Base-by-base conservation (phyloP, 2,888 invertebrate species). In the Linnaemya vulpina region DNA sequence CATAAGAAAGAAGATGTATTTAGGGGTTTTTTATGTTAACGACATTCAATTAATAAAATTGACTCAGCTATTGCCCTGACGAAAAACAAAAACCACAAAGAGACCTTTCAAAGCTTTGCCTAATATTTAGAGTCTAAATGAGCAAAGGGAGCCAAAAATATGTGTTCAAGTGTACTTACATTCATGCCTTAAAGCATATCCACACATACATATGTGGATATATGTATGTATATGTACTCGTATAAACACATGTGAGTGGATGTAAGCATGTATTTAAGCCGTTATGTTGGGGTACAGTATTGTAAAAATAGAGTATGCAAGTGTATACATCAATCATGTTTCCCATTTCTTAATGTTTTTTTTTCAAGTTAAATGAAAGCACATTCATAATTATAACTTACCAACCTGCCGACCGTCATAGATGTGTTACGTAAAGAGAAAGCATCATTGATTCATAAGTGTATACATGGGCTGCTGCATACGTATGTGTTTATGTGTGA, bases 401-500 rank as follows among this genome's bases (percentile, higher is more conserved):
- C 38, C 38, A 51, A 22, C 17, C 38, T 15, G 17, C 51, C 35
- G 40, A 38, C 40, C 40, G 13, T 9, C 38, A 49, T n/a, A 17
- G 70, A 20, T 22, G 53, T 35, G 53, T 84, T 81, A 84, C 73
- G 73, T 84, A 81, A 84, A 81, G 84, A 68, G 84, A 84, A 84
- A 84, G 80, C 80, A 84, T 77, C 67, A 77, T 63, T 83, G 63
- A 83, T n/a, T n/a, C n/a, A n/a, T n/a, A n/a, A n/a, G n/a, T n/a
- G n/a, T n/a, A n/a, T n/a, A n/a, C n/a, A n/a, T n/a, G n/a, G n/a
- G n/a, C n/a, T n/a, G n/a, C n/a, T n/a, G n/a, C n/a, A n/a, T n/a
- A n/a, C n/a, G n/a, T n/a, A 49, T 62, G 20, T 10, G n/a, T 38
- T 49, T n/a, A 17, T 9, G 40, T 46, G 46, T 62, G 38, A 55